phyloP scores from a whole-genome alignment of 1,140 invertebrate genomes.

The fruit fly (Drosophila melanogaster) region DNA sequence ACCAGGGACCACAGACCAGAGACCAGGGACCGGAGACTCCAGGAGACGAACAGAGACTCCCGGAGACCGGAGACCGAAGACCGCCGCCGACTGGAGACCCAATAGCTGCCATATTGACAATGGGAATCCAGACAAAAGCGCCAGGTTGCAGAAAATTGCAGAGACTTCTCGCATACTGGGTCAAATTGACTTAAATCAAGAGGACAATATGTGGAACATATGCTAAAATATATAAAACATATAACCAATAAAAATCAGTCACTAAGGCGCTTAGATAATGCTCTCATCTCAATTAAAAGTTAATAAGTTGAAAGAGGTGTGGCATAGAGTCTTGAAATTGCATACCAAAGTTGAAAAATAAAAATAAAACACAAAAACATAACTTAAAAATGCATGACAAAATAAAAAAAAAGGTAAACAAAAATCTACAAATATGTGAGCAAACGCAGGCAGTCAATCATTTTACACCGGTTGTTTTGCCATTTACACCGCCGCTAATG shows the following conservation, averaged over 20 bases:
- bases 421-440: not conserved
- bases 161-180: constrained; percentile 6
- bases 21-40: constrained; percentile 11
- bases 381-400: too few relatives aligned
- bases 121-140: constrained; percentile 6
- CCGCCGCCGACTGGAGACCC: constrained; percentile 3
- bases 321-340: too few relatives aligned
- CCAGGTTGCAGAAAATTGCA: constrained; percentile 16
- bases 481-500: not conserved
- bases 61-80: not conserved
- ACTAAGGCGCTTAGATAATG: too few relatives aligned
- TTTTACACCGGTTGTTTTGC: not conserved
- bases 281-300: too few relatives aligned
- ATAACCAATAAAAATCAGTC: not conserved
- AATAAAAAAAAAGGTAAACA: not conserved
- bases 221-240: not conserved
- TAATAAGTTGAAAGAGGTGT: too few relatives aligned
- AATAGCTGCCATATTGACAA: constrained; percentile 36
- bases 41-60: not conserved
- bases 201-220: not conserved
- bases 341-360: not conserved
- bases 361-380: not conserved
- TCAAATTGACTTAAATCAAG: not conserved
- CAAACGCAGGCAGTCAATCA: not conserved
- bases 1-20: constrained; percentile 46